Evolutionary conservation across 2,797 vertebrate species (phyloP).

Genomic region (Leucoraja ocellata): DNA sequence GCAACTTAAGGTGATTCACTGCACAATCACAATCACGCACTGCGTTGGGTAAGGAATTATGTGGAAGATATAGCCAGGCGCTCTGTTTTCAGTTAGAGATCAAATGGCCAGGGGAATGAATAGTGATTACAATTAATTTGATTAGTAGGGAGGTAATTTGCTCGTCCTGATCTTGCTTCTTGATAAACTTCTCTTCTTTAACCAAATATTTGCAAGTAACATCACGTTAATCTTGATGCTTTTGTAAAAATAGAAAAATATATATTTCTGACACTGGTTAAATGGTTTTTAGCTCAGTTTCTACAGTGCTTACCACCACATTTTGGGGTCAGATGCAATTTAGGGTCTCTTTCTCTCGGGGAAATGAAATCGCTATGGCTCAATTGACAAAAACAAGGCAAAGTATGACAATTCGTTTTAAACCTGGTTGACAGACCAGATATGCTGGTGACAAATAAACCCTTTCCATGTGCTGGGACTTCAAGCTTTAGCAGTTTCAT

Average conservation of each 20-base stretch:
- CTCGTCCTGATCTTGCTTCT: neutral
- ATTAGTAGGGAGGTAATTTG: neutral
- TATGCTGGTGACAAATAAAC: neutral
- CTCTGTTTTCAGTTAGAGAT: neutral
- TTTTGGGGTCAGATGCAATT: neutral
- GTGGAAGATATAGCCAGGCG: neutral
- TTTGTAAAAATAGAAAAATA: neutral
- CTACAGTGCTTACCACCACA: neutral
- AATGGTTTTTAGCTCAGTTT: neutral
- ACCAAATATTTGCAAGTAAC: neutral
- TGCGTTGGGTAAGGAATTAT: neutral
- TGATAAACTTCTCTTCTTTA: neutral
- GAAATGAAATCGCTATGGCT: neutral
- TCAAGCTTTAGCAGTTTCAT: neutral
- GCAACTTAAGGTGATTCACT: neutral
- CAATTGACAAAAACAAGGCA: neutral
- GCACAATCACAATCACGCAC: too few relatives aligned
- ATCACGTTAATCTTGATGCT: neutral
- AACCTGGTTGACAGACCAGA: neutral
- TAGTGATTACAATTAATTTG: neutral
- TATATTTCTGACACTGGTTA: neutral
- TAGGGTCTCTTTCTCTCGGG: neutral
- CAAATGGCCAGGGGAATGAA: neutral
- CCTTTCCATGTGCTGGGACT: neutral
- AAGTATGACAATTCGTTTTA: neutral